Evolutionary conservation across 2,888 invertebrate species (phyloP).

Genomic region (Vanessa cardui): DNA sequence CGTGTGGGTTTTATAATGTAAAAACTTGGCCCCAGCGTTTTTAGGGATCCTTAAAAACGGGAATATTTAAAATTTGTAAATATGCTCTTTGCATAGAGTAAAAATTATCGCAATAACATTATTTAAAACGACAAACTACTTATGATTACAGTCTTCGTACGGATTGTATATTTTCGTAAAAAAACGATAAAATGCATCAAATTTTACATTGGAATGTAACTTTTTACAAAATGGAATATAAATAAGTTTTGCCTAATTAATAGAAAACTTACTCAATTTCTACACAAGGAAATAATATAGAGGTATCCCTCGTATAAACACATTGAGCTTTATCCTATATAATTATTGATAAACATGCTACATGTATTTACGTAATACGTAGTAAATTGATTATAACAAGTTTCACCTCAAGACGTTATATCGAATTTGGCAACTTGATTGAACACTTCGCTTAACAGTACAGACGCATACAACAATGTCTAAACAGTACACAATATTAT

Average conservation of each 20-base stretch:
- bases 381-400: conserved; percentile 62
- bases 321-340: conserved; percentile 78
- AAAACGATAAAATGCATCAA: conserved; percentile 57
- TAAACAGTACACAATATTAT: conserved; percentile 36
- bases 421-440: conserved; percentile 79
- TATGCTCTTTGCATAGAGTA: conserved; percentile 53
- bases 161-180: conserved; percentile 64
- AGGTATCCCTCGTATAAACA: conserved; percentile 73
- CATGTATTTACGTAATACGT: conserved; percentile 63
- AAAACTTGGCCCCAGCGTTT: conserved; percentile 77
- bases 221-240: conserved; percentile 65
- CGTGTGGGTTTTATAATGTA: conserved; percentile 53
- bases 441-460: conserved; percentile 66
- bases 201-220: conserved; percentile 58
- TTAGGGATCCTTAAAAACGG: conserved; percentile 74
- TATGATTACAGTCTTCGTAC: conserved; percentile 73
- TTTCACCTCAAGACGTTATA: conserved; percentile 70
- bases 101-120: conserved; percentile 58
- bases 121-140: conserved; percentile 63
- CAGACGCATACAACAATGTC: conserved; percentile 42
- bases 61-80: conserved; percentile 70
- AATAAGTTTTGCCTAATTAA: conserved; percentile 55
- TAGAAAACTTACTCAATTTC: conserved; percentile 57
- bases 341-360: conserved; percentile 75
- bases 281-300: conserved; percentile 62